Percentiles rank a stretch among this genome's conserved stretches.
These are phyloP conservation scores for Chaenogobius annularis DNA, from an alignment of 2,113 vertebrate species.

Conservation along the genomic window DNA sequence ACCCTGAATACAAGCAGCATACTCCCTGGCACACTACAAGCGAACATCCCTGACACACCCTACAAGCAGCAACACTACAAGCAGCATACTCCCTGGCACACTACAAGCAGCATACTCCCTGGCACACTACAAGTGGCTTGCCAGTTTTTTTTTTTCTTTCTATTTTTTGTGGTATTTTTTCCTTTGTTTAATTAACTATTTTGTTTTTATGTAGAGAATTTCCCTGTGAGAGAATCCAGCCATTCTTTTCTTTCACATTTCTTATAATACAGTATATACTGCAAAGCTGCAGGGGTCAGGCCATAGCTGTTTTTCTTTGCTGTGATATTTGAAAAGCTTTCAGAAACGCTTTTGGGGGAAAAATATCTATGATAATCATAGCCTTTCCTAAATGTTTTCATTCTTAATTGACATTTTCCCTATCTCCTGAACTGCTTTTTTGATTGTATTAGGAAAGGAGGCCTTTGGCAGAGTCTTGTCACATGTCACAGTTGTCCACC, in stretches of 20 bases:
- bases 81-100: slow-evolving; percentile 51
- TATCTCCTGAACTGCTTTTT: slow-evolving; percentile 20
- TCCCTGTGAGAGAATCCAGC: not conserved
- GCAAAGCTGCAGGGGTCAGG: slow-evolving; percentile 38
- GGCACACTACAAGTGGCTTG: slow-evolving; percentile 27
- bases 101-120: too few relatives aligned
- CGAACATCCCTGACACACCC: slow-evolving; percentile 56
- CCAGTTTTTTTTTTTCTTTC: slow-evolving; percentile 13
- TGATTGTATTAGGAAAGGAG: slow-evolving; percentile 15
- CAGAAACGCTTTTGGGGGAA: too few relatives aligned
- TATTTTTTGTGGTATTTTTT: slow-evolving; percentile 1
- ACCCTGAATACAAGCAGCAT: too few relatives aligned
- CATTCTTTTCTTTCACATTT: too few relatives aligned
- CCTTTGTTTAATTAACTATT: not conserved
- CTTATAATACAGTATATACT: too few relatives aligned
- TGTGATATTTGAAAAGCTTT: slow-evolving; percentile 59
- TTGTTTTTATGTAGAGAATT: not conserved
- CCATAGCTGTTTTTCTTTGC: slow-evolving; percentile 62
- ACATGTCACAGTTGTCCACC: slow-evolving; percentile 40
- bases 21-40: slow-evolving; percentile 58
- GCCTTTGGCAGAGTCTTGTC: slow-evolving; percentile 31
- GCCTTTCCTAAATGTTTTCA: not conserved
- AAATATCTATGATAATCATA: not conserved
- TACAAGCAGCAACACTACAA: too few relatives aligned
- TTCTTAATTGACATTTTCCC: not conserved